phyloP scores from a whole-genome alignment of 2,797 vertebrate species.

The Chloroceryle inda region DNA sequence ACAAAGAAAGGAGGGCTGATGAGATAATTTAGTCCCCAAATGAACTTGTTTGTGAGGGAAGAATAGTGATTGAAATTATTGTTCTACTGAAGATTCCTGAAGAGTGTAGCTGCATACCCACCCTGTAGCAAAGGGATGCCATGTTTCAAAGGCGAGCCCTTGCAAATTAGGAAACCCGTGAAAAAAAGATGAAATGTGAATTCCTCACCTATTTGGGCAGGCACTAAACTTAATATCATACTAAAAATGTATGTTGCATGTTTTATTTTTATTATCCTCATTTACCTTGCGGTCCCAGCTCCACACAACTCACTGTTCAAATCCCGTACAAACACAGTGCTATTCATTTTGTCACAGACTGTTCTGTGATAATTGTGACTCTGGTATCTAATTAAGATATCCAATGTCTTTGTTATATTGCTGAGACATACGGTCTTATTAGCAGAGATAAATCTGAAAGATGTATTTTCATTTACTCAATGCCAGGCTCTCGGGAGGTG shows the following conservation, averaged over 20 bases:
- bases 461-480: not conserved
- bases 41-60: slow-evolving; percentile 15
- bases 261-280: not conserved
- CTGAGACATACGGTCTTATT: not conserved
- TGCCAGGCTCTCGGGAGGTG: not conserved
- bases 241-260: not conserved
- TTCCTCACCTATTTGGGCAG: not conserved
- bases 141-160: not conserved
- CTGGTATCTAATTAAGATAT: not conserved
- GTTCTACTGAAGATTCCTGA: not conserved
- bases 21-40: not conserved
- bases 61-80: not conserved
- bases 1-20: slow-evolving; percentile 18
- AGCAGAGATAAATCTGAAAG: not conserved
- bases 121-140: not conserved
- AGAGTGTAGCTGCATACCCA: not conserved
- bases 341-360: not conserved
- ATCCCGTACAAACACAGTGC: not conserved
- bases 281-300: not conserved
- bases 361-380: not conserved
- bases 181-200: not conserved
- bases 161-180: not conserved
- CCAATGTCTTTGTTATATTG: not conserved
- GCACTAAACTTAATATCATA: not conserved
- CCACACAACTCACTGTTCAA: accelerated